Evolutionary conservation across 2,888 invertebrate genomes (phyloP), one percentile per base, ranked within the genome.

Genomic region (Cylloceria caligata): DNA sequence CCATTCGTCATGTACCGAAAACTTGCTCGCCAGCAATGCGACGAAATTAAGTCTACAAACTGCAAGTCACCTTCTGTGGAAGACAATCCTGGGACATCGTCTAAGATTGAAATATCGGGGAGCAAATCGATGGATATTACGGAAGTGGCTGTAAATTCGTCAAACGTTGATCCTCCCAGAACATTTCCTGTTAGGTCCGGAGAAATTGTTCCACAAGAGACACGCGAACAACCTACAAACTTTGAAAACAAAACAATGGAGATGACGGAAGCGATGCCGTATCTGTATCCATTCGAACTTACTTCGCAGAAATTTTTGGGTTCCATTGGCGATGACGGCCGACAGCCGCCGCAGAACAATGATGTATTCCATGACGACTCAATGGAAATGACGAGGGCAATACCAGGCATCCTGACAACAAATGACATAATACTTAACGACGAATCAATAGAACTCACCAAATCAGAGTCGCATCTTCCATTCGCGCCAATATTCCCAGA

Each of bases 361-460:
- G 52, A 67, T 34, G 9, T 65, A 3, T 64, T 78, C 27, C 49
- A 21, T 11, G 73, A 85, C 16, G 79, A 73, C 24, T 85, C 86
- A 0, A 85, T 85, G 76, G 72, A 87, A 74, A 71, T 86, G 0
- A 86, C 87, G 49, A n/a, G 65, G 39, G 76, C 77, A 7, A 30
- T 85, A 42, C 24, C 69, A 24, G 62, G 67, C 27, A 7, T 81
- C 7, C 11, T 81, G 21, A 21, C 19, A 27, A 9, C 11, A 30
- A 57, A 5, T 1, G 3, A 3, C 3, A n/a, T 42, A 34, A 36
- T 16, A 6, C 67, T 80, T 69, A 16, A 27, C 21, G 75, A 84
- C 52, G 73, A 65, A 34, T 83, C 84, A 0, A 85, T 85, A 83
- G 83, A 86, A 49, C 69, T 80, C 0, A 86, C 85, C 11, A 79